Conservation (phyloP, 2,113 vertebrate species). For the Panthera leo region DNA sequence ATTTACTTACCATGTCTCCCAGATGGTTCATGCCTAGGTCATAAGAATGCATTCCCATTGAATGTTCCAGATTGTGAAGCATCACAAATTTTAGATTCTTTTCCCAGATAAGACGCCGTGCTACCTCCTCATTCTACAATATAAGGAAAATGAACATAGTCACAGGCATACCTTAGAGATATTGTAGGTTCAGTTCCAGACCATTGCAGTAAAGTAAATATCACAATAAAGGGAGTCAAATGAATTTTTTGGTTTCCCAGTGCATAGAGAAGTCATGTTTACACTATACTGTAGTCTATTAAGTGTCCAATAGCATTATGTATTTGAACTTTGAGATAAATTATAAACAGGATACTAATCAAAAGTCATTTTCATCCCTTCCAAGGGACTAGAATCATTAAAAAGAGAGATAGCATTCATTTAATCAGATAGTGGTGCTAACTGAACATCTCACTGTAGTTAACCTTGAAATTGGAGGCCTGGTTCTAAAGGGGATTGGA, state of each 20-base stretch:
- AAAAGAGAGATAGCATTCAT: not conserved
- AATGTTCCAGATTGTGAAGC: conserved; percentile 89
- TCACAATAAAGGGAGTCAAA: not conserved
- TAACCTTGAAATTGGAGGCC: conserved; percentile 3
- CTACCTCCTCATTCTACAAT: conserved; percentile 83
- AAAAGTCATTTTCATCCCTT: conserved; percentile 12
- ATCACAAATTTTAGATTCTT: conserved; percentile 85
- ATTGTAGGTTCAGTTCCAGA: not conserved
- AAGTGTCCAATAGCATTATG: not conserved
- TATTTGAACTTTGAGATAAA: not conserved
- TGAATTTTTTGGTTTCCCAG: not conserved
- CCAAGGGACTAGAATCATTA: not conserved
- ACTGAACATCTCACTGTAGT: not conserved
- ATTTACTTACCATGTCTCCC: conserved; percentile 89
- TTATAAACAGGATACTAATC: not conserved
- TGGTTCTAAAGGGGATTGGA: not conserved
- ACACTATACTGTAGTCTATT: not conserved
- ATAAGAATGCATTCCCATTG: conserved; percentile 87
- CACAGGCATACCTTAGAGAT: not conserved
- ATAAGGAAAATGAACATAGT: not conserved
- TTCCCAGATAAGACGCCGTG: conserved; percentile 88
- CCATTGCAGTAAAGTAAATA: not conserved
- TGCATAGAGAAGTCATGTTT: not conserved
- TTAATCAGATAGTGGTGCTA: not conserved
- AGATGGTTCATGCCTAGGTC: conserved; percentile 90